Conservation (phyloP, 37 sponge, comb jelly and placozoan genomes). For the Lycopodina hypogea region DNA sequence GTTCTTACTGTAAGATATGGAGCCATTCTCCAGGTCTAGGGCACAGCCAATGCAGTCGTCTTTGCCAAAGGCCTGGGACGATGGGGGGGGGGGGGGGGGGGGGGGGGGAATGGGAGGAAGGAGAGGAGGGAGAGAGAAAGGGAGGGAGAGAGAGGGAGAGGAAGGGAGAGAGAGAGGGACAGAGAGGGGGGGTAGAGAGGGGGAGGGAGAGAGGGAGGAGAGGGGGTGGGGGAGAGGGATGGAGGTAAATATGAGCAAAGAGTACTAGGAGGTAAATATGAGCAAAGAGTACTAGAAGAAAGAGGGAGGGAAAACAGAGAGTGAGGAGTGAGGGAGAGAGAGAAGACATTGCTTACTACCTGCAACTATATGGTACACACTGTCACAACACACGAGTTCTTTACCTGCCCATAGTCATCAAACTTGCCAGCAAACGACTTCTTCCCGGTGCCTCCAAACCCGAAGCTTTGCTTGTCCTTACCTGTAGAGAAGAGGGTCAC, state of each 20-base stretch:
- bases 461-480: slow-evolving; percentile 81
- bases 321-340: neutral
- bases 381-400: neutral
- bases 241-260: no score
- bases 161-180: neutral
- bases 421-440: slow-evolving; percentile 82
- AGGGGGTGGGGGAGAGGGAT: neutral
- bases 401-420: slow-evolving; percentile 92
- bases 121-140: neutral
- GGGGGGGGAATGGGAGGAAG: neutral
- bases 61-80: slow-evolving; percentile 72
- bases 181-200: no score
- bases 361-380: neutral
- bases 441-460: slow-evolving; percentile 97
- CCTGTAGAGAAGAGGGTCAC: slow-evolving; percentile 34
- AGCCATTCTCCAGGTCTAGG: slow-evolving; percentile 67
- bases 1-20: slow-evolving; percentile 85
- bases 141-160: neutral
- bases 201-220: no score
- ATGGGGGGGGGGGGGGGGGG: neutral
- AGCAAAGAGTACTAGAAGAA: neutral
- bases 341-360: no score
- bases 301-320: neutral
- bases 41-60: slow-evolving; percentile 85
- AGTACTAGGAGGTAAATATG: no score